phyloP scores from a whole-genome alignment of 1,140 invertebrate species.

The Bicyclus anynana region DNA sequence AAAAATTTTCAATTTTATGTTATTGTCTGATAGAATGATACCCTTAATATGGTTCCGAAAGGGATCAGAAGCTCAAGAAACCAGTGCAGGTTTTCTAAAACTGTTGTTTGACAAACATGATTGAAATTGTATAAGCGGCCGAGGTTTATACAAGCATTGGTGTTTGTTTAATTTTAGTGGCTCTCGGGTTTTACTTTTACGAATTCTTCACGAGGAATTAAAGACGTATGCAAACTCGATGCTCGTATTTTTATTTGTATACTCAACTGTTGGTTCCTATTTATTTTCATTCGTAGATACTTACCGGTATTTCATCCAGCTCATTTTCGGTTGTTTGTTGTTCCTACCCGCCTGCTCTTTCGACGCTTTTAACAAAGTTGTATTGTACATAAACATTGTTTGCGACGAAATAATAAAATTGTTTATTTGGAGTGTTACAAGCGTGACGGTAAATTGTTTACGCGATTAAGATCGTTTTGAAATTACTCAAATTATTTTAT shows the following conservation, averaged over 20 bases:
- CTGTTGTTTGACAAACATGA: too few species aligned
- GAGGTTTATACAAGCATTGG: too few species aligned
- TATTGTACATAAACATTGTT: slow-evolving; percentile 2
- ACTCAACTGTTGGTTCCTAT: not conserved
- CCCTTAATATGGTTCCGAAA: too few species aligned
- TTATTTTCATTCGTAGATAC: not conserved
- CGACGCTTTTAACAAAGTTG: not conserved
- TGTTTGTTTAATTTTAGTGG: too few species aligned
- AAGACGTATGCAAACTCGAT: not conserved
- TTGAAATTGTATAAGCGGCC: too few species aligned
- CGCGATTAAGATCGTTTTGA: not conserved
- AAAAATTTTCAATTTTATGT: too few species aligned
- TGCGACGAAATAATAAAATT: not conserved
- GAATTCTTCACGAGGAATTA: too few species aligned
- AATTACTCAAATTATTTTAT: not conserved
- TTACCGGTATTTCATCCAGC: not conserved
- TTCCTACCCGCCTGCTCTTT: not conserved
- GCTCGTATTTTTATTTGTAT: not conserved
- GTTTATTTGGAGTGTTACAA: slow-evolving; percentile 1
- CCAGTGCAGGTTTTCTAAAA: too few species aligned
- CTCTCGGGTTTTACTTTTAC: too few species aligned
- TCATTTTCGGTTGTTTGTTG: not conserved
- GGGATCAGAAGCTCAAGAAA: too few species aligned
- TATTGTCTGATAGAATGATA: too few species aligned
- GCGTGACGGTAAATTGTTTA: slow-evolving; percentile 2